Base-by-base conservation (phyloP, 2,797 vertebrate species). In the Anabacerthia variegaticeps region DNA sequence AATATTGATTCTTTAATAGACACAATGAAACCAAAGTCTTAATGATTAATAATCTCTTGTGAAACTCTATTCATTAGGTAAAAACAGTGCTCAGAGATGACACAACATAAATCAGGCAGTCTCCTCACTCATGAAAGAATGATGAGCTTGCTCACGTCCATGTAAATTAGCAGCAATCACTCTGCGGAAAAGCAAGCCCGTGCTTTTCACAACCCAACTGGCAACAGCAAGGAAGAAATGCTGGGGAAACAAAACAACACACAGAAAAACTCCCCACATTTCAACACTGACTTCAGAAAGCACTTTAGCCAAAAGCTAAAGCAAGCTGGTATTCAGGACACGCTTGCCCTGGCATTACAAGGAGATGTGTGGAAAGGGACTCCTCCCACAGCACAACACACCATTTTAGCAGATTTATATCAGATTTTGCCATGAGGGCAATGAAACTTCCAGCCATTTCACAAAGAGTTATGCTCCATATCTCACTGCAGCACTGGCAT, bases 61-160 rank as follows among this genome's bases (percentile, higher is more conserved):
- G 87, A 94, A 91, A 91, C 80, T 89, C 93, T 93, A 94, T 83
- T 97, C 89, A 94, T 94, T 94, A 93, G 73, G 73, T 80, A 96
- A 96, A 93, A 96, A 59, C 89, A 91, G 86, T 51, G 65, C 65
- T 56, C 28, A 30, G 89, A 91, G 71, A 84, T 79, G 83, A 86
- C 77, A 85, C 76, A 46, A 69, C 67, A 92, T 90, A 90, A 91
- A 95, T 92, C 94, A 96, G 62, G 49, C 82, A 75, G 73, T n/a
- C 87, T 90, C 73, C 71, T 69, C 81, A 34, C 82, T 84, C 94
- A 65, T 69, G 89, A 88, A 85, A 86, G 92, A 94, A 78, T 71
- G 43, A 92, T 75, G 82, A 93, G 62, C 73, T 82, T 12, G 14
- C 87, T 91, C 4, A 10, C 12, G 0, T 59, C 81, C 14, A 12